Base-by-base conservation (phyloP, 2,888 invertebrate genomes). In the Trilocha varians region DNA sequence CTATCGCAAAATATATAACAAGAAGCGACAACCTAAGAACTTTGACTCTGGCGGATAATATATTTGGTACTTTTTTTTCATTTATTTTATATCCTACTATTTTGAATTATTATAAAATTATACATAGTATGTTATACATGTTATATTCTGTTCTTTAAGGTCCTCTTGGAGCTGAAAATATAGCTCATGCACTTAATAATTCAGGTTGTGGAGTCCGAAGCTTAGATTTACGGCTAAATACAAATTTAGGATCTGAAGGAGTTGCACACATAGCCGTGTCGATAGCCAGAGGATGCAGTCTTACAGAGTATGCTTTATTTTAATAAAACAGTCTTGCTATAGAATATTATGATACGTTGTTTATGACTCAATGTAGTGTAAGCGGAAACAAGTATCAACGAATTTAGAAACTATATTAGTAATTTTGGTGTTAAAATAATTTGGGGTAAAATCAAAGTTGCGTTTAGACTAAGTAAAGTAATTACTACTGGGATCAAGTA, bases 1-100 rank as follows among this genome's bases (percentile, higher is more conserved):
- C 88, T n/a, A 69, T 91, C 5, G 89, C 88, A 2, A 90, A 89
- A 64, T 77, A 87, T 50, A 76, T 88, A 42, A 66, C 72, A 11
- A 73, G 77, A 44, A 86, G 87, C 51, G 82, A 79, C 32, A 72
- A 70, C 42, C 64, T 89, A 42, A 70, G 77, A 46, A 76, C 64
- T 45, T 57, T 91, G 13, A 70, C 79, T 42, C 64, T 91, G 38
- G 70, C 70, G 13, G 88, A 90, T 60, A 89, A 89, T 55, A 41
- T 77, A 34, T 88, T 89, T 49, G 88, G 88, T 70, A 63, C 36
- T 15, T 35, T 32, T 40, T 13, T 18, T 39, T 11, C 5, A 14
- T 25, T 6, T 1, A 25, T 35, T 3, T 25, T 35, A 1, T 2
- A 16, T 16, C 4, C 6, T 9, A 36, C n/a, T 16, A 5, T 16